Percentiles rank a stretch among this genome's conserved stretches.
phyloP scores from a whole-genome alignment of 2,888 invertebrate genomes.

The Crioceris asparagi region DNA sequence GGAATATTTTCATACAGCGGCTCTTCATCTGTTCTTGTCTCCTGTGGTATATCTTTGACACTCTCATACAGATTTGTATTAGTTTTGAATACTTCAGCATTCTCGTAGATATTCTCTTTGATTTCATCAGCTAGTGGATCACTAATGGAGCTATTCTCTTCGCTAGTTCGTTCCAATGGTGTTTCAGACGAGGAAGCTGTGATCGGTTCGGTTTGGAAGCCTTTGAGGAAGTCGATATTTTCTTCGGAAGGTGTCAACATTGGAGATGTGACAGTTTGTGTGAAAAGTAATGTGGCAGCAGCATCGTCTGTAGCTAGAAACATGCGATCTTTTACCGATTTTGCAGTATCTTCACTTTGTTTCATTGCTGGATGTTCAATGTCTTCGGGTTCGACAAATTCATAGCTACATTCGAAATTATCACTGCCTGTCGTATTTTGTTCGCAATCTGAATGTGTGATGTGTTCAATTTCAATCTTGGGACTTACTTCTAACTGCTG shows the following conservation, averaged over 20 bases:
- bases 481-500: constrained; percentile 15
- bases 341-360: too few species aligned
- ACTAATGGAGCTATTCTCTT: constrained; percentile 14
- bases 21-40: constrained; percentile 13
- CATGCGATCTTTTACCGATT: constrained; percentile 36
- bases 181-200: constrained; percentile 17
- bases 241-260: constrained; percentile 39
- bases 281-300: constrained; percentile 34
- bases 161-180: constrained; percentile 17
- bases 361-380: constrained; percentile 19
- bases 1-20: constrained; percentile 24
- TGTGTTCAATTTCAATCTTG: constrained; percentile 11
- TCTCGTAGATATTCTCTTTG: constrained; percentile 24
- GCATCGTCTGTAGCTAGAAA: constrained; percentile 34
- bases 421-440: neutral
- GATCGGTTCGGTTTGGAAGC: constrained; percentile 27
- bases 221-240: constrained; percentile 38
- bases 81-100: constrained; percentile 19
- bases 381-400: constrained; percentile 15
- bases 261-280: constrained; percentile 38
- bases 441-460: neutral
- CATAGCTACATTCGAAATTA: constrained; percentile 14
- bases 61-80: constrained; percentile 25
- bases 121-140: constrained; percentile 8
- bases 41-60: constrained; percentile 10